Percentiles rank a stretch among this genome's conserved stretches.
phyloP scores from a whole-genome alignment of 2,888 invertebrate species.

The Diarsia brunnea region DNA sequence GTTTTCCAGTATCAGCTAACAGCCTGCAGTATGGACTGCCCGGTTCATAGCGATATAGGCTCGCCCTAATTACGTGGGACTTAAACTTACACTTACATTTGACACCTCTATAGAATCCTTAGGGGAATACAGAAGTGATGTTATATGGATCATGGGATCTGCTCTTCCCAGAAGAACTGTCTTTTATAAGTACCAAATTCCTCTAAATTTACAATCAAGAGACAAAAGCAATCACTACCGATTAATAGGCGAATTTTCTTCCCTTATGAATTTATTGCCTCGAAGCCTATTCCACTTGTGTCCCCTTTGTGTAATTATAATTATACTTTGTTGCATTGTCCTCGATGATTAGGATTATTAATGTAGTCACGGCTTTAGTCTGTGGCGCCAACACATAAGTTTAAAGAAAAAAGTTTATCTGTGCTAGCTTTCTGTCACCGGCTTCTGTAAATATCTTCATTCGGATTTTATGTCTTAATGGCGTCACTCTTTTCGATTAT shows the following conservation, averaged over 20 bases:
- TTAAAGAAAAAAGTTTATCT: no score
- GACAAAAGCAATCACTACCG: constrained; percentile 3
- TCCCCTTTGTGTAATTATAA: constrained; percentile 58
- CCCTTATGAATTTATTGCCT: constrained; percentile 32
- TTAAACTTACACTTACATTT: background rate
- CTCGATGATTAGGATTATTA: no score
- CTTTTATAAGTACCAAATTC: background rate
- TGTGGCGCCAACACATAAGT: no score
- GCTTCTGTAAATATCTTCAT: no score
- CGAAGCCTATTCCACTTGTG: constrained; percentile 13
- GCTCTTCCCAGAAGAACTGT: background rate
- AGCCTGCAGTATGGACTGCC: no score
- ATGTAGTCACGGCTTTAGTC: no score
- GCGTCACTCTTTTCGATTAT: no score
- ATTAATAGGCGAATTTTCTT: constrained; percentile 23
- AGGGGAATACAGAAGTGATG: background rate
- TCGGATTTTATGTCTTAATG: no score
- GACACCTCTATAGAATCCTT: background rate
- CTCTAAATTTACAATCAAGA: background rate
- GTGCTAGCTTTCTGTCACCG: no score
- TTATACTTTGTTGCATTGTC: no score
- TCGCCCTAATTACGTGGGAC: background rate
- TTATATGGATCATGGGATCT: background rate
- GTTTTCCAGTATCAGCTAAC: no score
- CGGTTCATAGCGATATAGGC: background rate